A percentile compares a stretch with the other conserved stretches of the same genome.
phyloP scores from a whole-genome alignment of 2,888 invertebrate species.

The Caradrina clavipalpis region DNA sequence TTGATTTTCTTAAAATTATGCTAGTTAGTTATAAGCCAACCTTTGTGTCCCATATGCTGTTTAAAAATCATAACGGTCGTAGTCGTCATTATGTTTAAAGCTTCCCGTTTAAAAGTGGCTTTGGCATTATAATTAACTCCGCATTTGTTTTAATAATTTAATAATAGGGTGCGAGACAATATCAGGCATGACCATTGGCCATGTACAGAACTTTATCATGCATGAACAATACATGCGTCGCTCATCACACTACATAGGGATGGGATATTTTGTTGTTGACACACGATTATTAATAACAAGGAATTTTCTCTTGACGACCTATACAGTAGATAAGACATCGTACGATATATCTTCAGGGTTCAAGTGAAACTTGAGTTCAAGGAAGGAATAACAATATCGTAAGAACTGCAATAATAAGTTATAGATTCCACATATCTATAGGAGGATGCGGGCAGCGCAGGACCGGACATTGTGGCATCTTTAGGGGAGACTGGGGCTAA shows the following conservation, averaged over 20 bases:
- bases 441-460: too few species aligned
- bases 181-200: conserved; percentile 29
- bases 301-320: conserved; percentile 37
- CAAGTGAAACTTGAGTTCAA: conserved; percentile 33
- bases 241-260: conserved; percentile 10
- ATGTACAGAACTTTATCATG: conserved; percentile 29
- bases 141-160: conserved; percentile 26
- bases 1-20: conserved; percentile 2
- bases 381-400: conserved; percentile 27
- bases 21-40: not conserved
- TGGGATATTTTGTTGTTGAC: conserved; percentile 43
- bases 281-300: conserved; percentile 44
- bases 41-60: not conserved
- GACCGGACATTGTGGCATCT: too few species aligned
- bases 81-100: not conserved
- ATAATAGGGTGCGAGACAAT: conserved; percentile 31
- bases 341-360: conserved; percentile 28
- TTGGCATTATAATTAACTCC: not conserved
- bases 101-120: not conserved
- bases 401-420: conserved; percentile 19
- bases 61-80: not conserved
- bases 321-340: conserved; percentile 29
- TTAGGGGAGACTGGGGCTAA: too few species aligned
- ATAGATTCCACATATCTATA: conserved; percentile 1
- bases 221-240: conserved; percentile 33